Evolutionary conservation across 2,888 invertebrate species (phyloP).

Genomic region (Pediacus dermestoides): DNA sequence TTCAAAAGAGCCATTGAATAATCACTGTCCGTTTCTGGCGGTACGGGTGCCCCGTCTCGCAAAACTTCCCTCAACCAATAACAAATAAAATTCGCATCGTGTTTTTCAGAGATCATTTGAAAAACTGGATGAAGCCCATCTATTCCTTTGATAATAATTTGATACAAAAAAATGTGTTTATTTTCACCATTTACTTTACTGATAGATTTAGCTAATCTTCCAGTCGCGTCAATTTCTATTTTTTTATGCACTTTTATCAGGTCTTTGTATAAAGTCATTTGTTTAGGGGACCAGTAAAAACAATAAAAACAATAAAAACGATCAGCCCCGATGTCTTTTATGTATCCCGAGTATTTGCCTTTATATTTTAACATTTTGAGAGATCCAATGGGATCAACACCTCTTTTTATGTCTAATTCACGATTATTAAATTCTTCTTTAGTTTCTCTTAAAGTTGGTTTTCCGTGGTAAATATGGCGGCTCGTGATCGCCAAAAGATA

Average conservation of each 20-base stretch:
- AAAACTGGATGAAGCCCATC: constrained; percentile 2
- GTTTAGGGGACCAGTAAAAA: too few relatives aligned
- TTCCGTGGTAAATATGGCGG: constrained; percentile 2
- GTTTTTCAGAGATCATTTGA: constrained; percentile 7
- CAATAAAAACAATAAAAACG: too few relatives aligned
- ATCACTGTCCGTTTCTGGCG: neutral
- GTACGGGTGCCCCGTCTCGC: constrained; percentile 2
- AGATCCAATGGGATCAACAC: constrained; percentile 1
- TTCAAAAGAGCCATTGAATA: constrained; percentile 3
- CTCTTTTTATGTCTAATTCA: neutral
- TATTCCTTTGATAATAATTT: constrained; percentile 1
- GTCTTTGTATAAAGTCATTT: too few relatives aligned
- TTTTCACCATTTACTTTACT: neutral
- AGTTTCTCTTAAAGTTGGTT: constrained; percentile 1
- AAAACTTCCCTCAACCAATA: constrained; percentile 1
- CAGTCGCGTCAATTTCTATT: constrained; percentile 1
- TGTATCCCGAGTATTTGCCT: too few relatives aligned
- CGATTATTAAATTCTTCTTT: neutral
- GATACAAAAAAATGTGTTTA: neutral
- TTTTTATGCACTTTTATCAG: too few relatives aligned
- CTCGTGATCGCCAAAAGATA: constrained; percentile 1
- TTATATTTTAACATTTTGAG: too few relatives aligned
- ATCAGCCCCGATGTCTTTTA: too few relatives aligned
- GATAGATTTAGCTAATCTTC: neutral
- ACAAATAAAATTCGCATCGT: constrained; percentile 2